Base-by-base conservation (phyloP, 2,113 vertebrate genomes). In the Halichoerus grypus region DNA sequence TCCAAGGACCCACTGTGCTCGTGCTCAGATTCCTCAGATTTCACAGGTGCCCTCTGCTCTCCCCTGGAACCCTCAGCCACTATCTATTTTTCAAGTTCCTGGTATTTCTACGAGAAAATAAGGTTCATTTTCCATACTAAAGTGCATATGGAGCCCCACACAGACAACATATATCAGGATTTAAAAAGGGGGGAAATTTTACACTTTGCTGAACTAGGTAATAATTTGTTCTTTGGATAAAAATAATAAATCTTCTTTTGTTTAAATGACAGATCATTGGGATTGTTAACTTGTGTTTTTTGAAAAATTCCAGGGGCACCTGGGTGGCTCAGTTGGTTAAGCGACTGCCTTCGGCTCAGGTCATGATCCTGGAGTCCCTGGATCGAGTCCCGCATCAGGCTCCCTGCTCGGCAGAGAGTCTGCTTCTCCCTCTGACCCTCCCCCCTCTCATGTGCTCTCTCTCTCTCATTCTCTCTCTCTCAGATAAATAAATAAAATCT, bases 151-250 rank as follows among this genome's bases (percentile, higher is more conserved):
- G 10, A 69, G 22, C 33, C 31, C 49, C 87, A 94, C 42, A 85
- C 22, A 71, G 72, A 42, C 16, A n/a, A 28, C 39, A 57, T 1
- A 72, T 65, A 67, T 94, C 76, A 67, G 26, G 9, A 65, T 42
- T 76, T 39, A 24, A 51, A 33, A 36, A 14, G 13, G 0, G 82
- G 39, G 6, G 16, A 8, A 12, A 46, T 94, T 91, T 94, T 49
- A 84, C 13, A 67, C 0, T 91, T 39, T 83, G 55, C 42, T 33
- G 22, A 15, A 36, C 21, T 76, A 69, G 39, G 53, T 77, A 86
- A 51, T 71, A 24, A 85, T 71, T 91, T 86, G 26, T 57, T 85
- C 83, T 82, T 80, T 77, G 77, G 36, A 86, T 57, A 91, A 74
- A 94, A 80, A 63, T 65, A 93, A 65, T 72, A 82, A 69, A 77